Percentiles rank a stretch among this genome's conserved stretches.
Evolutionary conservation across 37 sponge, comb jelly and placozoan genomes (phyloP).

Genomic region (Spongilla lacustris): DNA sequence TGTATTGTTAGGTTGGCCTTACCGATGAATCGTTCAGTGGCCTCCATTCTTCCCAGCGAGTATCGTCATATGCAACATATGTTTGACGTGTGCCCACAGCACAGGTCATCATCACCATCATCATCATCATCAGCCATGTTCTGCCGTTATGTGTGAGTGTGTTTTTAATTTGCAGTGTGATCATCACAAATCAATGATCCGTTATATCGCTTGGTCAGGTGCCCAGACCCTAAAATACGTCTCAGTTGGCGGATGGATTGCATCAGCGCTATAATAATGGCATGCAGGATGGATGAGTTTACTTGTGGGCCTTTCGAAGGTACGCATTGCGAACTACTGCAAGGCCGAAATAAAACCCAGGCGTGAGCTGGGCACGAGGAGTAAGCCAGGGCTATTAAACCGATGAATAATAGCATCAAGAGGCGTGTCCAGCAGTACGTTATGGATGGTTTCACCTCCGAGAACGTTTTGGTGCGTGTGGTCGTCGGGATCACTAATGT

Average conservation of each 20-base stretch:
- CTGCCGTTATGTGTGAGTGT: too few species aligned
- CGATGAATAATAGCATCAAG: neutral
- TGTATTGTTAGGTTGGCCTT: neutral
- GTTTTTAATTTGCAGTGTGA: too few species aligned
- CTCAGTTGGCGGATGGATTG: too few species aligned
- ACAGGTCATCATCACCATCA: neutral
- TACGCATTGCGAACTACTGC: too few species aligned
- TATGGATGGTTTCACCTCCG: neutral
- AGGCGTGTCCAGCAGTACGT: neutral
- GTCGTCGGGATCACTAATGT: constrained; percentile 4
- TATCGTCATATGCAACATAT: neutral
- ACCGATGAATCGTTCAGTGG: neutral
- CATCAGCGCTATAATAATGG: too few species aligned
- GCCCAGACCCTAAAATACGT: too few species aligned
- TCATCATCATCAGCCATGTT: too few species aligned
- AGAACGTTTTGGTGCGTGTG: neutral
- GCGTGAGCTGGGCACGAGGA: neutral
- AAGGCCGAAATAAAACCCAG: neutral
- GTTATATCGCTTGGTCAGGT: too few species aligned
- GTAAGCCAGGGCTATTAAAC: neutral
- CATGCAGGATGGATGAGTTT: too few species aligned
- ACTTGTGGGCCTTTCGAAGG: too few species aligned
- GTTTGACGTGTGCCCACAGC: neutral
- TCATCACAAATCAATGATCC: too few species aligned
- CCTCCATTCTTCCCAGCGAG: neutral